Evolutionary conservation across 2,888 invertebrate species (phyloP).

Genomic region (Prionchulus punctatus): DNA sequence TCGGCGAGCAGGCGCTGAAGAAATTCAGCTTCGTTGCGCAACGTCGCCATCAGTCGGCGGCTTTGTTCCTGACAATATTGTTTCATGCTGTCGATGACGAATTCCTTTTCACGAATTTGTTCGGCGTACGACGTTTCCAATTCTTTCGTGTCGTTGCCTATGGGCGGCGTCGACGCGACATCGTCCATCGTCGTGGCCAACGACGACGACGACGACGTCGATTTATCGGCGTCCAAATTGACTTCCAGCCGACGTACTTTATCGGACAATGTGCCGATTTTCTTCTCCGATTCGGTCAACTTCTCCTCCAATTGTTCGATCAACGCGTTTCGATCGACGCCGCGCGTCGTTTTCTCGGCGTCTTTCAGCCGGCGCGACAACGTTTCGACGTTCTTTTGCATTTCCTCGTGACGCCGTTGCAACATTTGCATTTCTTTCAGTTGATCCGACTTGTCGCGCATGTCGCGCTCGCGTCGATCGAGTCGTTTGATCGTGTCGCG

Average conservation of each 20-base stretch:
- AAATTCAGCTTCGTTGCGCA: not conserved
- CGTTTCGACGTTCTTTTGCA: not conserved
- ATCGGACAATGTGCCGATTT: not conserved
- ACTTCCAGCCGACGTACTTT: not conserved
- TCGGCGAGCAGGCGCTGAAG: not conserved
- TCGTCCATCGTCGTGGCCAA: no score
- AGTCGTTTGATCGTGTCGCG: not conserved
- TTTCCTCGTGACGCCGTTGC: no score
- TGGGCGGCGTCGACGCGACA: no score
- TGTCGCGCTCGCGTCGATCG: constrained; percentile 2
- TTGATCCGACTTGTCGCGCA: not conserved
- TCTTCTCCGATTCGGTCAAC: not conserved
- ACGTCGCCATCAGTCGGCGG: not conserved
- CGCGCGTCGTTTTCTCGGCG: not conserved
- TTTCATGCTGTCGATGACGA: not conserved
- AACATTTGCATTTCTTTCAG: not conserved
- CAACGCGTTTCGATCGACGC: not conserved
- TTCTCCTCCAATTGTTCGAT: not conserved
- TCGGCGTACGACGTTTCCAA: not conserved
- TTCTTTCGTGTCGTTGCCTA: not conserved
- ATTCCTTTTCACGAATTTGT: not conserved
- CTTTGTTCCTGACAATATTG: not conserved
- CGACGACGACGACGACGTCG: not conserved
- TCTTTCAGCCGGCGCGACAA: not conserved
- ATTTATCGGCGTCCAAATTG: not conserved